Evolutionary conservation across 2,888 invertebrate species (phyloP).

Genomic region (Dione vanillae): DNA sequence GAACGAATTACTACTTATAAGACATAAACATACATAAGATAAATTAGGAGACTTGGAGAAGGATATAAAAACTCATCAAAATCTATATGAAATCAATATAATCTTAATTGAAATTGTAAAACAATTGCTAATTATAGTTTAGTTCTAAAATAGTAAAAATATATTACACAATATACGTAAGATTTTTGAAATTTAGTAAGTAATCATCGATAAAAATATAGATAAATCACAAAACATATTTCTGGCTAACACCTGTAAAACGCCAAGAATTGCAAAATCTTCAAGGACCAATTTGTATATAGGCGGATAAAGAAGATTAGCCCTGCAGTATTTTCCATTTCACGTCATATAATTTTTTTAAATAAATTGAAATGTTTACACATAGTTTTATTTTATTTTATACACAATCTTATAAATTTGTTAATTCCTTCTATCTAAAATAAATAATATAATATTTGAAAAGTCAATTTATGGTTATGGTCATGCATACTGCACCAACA

Average conservation of each 20-base stretch:
- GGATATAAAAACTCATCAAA: background rate
- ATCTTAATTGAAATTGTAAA: background rate
- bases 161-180: background rate
- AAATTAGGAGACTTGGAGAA: too few relatives aligned
- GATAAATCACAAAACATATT: constrained; percentile 28
- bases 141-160: background rate
- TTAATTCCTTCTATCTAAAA: too few relatives aligned
- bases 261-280: constrained; percentile 19
- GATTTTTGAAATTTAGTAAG: background rate
- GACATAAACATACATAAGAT: too few relatives aligned
- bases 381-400: too few relatives aligned
- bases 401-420: too few relatives aligned
- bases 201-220: too few relatives aligned
- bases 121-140: background rate
- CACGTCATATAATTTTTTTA: background rate
- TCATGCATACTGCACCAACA: too few relatives aligned
- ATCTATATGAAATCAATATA: background rate
- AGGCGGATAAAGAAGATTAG: background rate
- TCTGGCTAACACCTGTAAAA: constrained; percentile 24
- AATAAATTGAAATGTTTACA: too few relatives aligned
- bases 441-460: too few relatives aligned
- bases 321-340: background rate
- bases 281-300: constrained; percentile 12
- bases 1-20: too few relatives aligned
- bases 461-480: too few relatives aligned